Evolutionary conservation across 2,888 invertebrate genomes (phyloP), one percentile per base, ranked within the genome.

Genomic region (Chironomus riparius): DNA sequence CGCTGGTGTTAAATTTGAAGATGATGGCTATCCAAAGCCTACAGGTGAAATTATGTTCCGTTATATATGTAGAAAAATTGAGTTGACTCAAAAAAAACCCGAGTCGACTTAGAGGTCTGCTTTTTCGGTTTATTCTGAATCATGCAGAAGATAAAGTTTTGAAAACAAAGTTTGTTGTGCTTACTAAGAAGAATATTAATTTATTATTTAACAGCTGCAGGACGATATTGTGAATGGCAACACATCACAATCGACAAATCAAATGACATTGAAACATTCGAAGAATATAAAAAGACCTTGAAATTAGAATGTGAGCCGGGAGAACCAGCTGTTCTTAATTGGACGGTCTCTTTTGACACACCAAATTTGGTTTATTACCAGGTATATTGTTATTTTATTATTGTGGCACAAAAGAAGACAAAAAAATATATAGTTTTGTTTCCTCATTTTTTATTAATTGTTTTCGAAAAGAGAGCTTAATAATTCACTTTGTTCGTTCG

Each of bases 341-440:
- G 95, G 95, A 94, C 93, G 0, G 95, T 96, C 48, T 90, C 91
- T 0, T 85, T 88, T 79, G 91, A 94, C 82, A 93, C 95, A 0
- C 96, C 96, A 0, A 91, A 94, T 83, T 81, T 90, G 76, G 86
- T 95, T 0, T 96, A 95, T 81, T 96, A 96, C 83, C 96, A 96
- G 90, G 96, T 95, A 83, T 38, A 10, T 38, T 38, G 38, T 38
- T 38, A 7, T 38, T 38, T 38, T n/a, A n/a, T 10, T 38, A 10
- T 2, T 38, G 10, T 2, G 10, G 38, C 38, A 38, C 38, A 38
- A 7, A 28, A 28, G 3, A 28, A 38, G 0, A 38, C 38, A 38
- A 38, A 38, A 38, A 7, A 38, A 10, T 2, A 28, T 28, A 4
- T 1, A 10, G 38, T 38, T 38, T 38, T 38, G 4, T 38, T 38